These are phyloP conservation scores for Drosophila atripex DNA, from an alignment of 2,888 invertebrate species.

Conservation along the genomic window DNA sequence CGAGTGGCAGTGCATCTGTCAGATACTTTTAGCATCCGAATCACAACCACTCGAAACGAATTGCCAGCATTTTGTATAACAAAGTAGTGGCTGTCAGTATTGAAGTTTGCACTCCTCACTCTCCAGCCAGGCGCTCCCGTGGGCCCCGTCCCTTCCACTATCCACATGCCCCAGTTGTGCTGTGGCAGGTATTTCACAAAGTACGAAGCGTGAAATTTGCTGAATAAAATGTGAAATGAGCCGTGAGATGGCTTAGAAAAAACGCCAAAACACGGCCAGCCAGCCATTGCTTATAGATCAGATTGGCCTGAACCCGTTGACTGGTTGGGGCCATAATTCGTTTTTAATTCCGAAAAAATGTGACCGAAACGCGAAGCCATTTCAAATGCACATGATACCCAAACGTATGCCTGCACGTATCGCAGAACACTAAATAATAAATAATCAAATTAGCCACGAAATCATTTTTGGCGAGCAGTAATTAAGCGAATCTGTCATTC, in stretches of 20 bases:
- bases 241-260: slow-evolving; percentile 44
- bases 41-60: slow-evolving; percentile 60
- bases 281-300: slow-evolving; percentile 23
- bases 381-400: not conserved
- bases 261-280: not conserved
- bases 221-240: slow-evolving; percentile 67
- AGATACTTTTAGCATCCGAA: slow-evolving; percentile 47
- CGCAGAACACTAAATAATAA: slow-evolving; percentile 18
- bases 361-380: not conserved
- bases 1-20: slow-evolving; percentile 19
- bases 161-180: not conserved
- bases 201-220: slow-evolving; percentile 62
- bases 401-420: not conserved
- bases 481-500: slow-evolving; percentile 59
- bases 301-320: slow-evolving; percentile 10
- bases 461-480: slow-evolving; percentile 46
- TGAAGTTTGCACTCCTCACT: slow-evolving; percentile 18
- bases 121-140: not conserved
- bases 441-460: slow-evolving; percentile 41
- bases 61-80: slow-evolving; percentile 65
- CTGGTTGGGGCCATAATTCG: slow-evolving; percentile 6
- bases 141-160: too few species aligned
- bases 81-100: slow-evolving; percentile 62
- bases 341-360: slow-evolving; percentile 11
- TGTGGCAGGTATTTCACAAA: slow-evolving; percentile 30